A percentile compares a stretch with the other conserved stretches of the same genome.
Evolutionary conservation across 2,888 invertebrate genomes (phyloP).

Genomic region (Orchestes rusci): DNA sequence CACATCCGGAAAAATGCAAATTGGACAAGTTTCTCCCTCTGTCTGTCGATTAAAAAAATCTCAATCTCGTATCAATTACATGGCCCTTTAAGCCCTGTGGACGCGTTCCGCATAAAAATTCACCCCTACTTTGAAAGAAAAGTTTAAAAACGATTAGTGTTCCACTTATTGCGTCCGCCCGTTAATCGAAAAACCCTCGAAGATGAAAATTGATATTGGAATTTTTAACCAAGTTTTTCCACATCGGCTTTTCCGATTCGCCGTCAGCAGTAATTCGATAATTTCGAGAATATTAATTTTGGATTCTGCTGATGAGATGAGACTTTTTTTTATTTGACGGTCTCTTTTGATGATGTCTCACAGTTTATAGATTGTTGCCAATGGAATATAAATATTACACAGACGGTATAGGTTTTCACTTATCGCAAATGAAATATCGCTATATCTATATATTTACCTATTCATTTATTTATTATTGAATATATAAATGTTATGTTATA

Average conservation of each 20-base stretch:
- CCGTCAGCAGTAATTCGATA: too few relatives aligned
- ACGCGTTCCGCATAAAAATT: conserved; percentile 40
- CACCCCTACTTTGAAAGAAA: conserved; percentile 39
- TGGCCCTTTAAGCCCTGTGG: conserved; percentile 36
- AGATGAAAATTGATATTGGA: conserved; percentile 38
- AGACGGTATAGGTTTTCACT: too few relatives aligned
- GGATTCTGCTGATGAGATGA: too few relatives aligned
- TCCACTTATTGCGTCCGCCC: conserved; percentile 38
- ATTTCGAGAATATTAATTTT: too few relatives aligned
- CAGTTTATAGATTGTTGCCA: too few relatives aligned
- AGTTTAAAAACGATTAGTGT: conserved; percentile 42
- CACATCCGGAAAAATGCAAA: conserved; percentile 9
- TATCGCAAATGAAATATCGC: too few relatives aligned
- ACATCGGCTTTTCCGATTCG: conserved; percentile 15
- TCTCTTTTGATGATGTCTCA: too few relatives aligned
- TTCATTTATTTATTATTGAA: too few relatives aligned
- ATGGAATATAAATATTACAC: too few relatives aligned
- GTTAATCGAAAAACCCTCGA: conserved; percentile 38
- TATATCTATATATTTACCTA: too few relatives aligned
- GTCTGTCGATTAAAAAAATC: conserved; percentile 21
- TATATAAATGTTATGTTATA: too few relatives aligned
- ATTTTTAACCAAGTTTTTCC: conserved; percentile 25
- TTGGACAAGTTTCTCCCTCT: conserved; percentile 5
- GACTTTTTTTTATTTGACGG: too few relatives aligned
- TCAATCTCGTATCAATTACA: conserved; percentile 39